Percentiles rank a stretch among this genome's conserved stretches.
phyloP scores from a whole-genome alignment of 2,888 invertebrate genomes.

The Timema cristinae region DNA sequence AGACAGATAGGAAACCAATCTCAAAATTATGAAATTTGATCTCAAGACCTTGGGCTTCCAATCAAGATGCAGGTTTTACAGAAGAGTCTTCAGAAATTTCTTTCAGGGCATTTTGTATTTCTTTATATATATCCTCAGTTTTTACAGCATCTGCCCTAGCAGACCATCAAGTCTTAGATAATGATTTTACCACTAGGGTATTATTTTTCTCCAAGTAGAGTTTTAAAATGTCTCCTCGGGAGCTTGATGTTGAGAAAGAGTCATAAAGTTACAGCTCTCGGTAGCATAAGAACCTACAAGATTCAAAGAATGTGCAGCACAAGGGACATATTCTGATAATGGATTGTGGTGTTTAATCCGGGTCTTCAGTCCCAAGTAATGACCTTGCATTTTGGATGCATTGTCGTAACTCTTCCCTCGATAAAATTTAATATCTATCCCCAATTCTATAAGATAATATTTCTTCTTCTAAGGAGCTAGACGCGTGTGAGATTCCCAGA shows the following conservation, averaged over 20 bases:
- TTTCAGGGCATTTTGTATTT: too few relatives aligned
- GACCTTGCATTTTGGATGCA: background rate
- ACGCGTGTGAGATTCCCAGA: background rate
- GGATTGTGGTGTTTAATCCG: background rate
- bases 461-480: background rate
- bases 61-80: too few relatives aligned
- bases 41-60: too few relatives aligned
- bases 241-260: background rate
- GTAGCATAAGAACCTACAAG: background rate
- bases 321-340: background rate
- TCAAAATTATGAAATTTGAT: too few relatives aligned
- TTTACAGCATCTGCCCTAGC: too few relatives aligned
- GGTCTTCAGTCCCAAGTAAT: background rate
- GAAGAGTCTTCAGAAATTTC: too few relatives aligned
- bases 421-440: too few relatives aligned
- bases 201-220: too few relatives aligned
- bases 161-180: background rate
- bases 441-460: background rate
- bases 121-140: too few relatives aligned
- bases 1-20: too few relatives aligned
- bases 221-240: too few relatives aligned
- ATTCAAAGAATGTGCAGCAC: constrained; percentile 4
- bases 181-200: background rate
- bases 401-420: background rate
- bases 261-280: background rate